Evolutionary conservation across 1,140 invertebrate species (phyloP), one percentile per base, ranked within the genome.

Genomic region (Drosophila pseudoobscura): DNA sequence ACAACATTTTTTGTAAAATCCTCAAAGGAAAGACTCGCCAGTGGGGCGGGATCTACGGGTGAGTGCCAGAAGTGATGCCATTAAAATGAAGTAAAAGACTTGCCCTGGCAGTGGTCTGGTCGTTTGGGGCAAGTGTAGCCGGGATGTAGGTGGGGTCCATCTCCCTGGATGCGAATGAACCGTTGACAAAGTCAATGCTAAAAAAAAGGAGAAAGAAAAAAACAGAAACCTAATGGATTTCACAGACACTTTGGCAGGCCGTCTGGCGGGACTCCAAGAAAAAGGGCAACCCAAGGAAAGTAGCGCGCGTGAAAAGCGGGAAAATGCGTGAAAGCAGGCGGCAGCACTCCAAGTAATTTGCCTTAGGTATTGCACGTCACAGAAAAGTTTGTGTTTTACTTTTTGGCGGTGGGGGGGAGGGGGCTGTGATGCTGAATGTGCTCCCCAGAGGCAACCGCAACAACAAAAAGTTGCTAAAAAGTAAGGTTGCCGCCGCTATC

Each of bases 181-280:
- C 49, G 77, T 75, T 78, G 76, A 80, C 80, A 68, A 58, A 61
- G 71, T 50, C 80, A 60, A 75, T 65, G 56, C 70, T 79, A 68
- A 80, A 76, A 53, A 53, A 57, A 77, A 39, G 4, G 35, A 39
- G 11, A 54, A 74, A 43, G 70, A 53, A 75, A 53, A 75, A 80
- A 84, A 66, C 77, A 84, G 35, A 68, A 85, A 80, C 82, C 75
- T 85, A 87, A 87, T 85, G 80, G 82, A 87, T 85, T 85, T 80
- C 77, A 82, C 80, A 80, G 83, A 85, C 80, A 63, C 54, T 63
- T 79, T 66, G 65, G 35, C 35, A 39, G 55, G 54, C 47, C 41
- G 54, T 62, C 71, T 71, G 72, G 80, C 80, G 73, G 8, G 58
- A 72, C 61, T 79, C 80, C 80, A 76, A 39, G 31, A 13, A 74